phyloP scores from a whole-genome alignment of 2,888 invertebrate genomes.

The Hydrotaea diabolus region DNA sequence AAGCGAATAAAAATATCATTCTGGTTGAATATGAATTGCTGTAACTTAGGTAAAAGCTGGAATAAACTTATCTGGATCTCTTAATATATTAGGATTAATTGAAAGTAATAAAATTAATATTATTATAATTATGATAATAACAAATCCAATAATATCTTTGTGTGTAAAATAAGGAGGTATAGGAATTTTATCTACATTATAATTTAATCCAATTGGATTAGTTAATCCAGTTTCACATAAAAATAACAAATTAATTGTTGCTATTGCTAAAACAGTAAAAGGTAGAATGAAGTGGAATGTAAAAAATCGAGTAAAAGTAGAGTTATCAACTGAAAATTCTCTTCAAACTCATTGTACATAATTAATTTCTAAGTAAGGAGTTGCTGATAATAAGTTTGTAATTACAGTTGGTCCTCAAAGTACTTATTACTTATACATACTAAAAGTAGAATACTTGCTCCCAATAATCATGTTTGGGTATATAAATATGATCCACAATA shows the following conservation, averaged over 20 bases:
- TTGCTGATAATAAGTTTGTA: no score
- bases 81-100: slow-evolving; percentile 83
- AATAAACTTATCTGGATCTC: slow-evolving; percentile 88
- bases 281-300: slow-evolving; percentile 88
- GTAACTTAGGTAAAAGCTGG: slow-evolving; percentile 82
- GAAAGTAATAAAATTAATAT: slow-evolving; percentile 82
- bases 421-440: slow-evolving; percentile 87
- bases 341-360: slow-evolving; percentile 89
- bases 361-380: slow-evolving; percentile 84
- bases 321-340: slow-evolving; percentile 87
- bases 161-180: slow-evolving; percentile 86
- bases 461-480: slow-evolving; percentile 84
- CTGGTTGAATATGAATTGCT: slow-evolving; percentile 89
- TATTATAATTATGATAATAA: slow-evolving; percentile 83
- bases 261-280: no score
- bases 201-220: slow-evolving; percentile 85
- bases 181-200: slow-evolving; percentile 86
- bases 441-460: slow-evolving; percentile 85
- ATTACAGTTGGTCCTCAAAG: no score
- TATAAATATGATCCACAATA: slow-evolving; percentile 82
- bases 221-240: slow-evolving; percentile 86
- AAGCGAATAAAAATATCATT: no score
- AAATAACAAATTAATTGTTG: slow-evolving; percentile 85
- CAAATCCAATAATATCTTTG: slow-evolving; percentile 85
- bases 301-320: slow-evolving; percentile 88